Evolutionary conservation across 1,140 invertebrate genomes (phyloP).

Genomic region (Laupala kohalensis): DNA sequence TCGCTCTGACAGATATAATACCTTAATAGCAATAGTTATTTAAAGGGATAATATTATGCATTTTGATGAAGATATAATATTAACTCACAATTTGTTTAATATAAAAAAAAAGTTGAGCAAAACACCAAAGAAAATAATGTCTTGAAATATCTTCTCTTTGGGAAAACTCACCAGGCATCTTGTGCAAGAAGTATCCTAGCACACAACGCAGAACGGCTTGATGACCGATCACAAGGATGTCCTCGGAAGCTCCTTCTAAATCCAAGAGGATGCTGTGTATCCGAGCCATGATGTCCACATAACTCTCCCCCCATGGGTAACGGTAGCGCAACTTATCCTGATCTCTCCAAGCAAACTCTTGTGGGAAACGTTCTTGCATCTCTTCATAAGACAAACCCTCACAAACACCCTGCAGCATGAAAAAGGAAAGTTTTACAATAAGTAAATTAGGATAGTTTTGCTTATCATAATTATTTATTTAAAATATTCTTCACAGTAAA

Average conservation of each 20-base stretch:
- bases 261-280: slow-evolving; percentile 66
- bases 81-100: too few species aligned
- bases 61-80: too few species aligned
- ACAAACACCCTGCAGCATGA: slow-evolving; percentile 67
- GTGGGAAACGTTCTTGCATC: slow-evolving; percentile 76
- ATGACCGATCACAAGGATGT: slow-evolving; percentile 78
- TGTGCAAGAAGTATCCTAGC: slow-evolving; percentile 79
- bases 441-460: too few species aligned
- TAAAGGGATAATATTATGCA: too few species aligned
- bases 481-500: too few species aligned
- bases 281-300: slow-evolving; percentile 74
- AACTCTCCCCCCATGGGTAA: slow-evolving; percentile 84
- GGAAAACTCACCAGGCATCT: slow-evolving; percentile 44
- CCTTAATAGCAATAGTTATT: too few species aligned
- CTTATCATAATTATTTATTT: too few species aligned
- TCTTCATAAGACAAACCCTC: slow-evolving; percentile 89
- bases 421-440: too few species aligned
- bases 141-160: too few species aligned
- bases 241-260: slow-evolving; percentile 71
- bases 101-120: too few species aligned
- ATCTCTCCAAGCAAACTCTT: slow-evolving; percentile 81
- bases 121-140: too few species aligned
- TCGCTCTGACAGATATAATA: too few species aligned
- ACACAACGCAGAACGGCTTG: slow-evolving; percentile 86
- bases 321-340: slow-evolving; percentile 85